phyloP scores from a whole-genome alignment of 2,113 vertebrate genomes.

The Varanus komodoensis region DNA sequence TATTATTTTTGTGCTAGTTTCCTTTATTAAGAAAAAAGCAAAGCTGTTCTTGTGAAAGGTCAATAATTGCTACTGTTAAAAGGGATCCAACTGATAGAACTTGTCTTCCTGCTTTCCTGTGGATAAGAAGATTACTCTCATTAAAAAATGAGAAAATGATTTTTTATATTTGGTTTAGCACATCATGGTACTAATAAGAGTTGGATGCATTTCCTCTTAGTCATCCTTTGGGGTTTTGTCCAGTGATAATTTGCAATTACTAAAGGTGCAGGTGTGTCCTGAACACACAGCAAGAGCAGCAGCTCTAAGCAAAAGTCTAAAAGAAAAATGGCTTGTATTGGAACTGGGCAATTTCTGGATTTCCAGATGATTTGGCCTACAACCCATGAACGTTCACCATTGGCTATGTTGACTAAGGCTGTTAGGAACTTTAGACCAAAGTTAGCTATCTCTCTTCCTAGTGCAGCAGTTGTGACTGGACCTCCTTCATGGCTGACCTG shows the following conservation, averaged over 20 bases:
- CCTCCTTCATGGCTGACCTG: too few relatives aligned
- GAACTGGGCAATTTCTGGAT: too few relatives aligned
- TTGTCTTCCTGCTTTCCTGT: not conserved
- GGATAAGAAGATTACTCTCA: slow-evolving; percentile 21
- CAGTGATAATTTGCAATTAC: not conserved
- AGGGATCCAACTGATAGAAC: not conserved
- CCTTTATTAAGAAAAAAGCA: not conserved
- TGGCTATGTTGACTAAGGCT: too few relatives aligned
- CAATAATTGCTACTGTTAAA: not conserved
- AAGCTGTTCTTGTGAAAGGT: not conserved
- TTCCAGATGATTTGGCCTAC: too few relatives aligned
- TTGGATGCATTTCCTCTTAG: not conserved
- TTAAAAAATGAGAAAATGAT: not conserved
- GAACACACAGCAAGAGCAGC: too few relatives aligned
- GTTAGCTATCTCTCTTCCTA: too few relatives aligned
- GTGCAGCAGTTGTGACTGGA: too few relatives aligned
- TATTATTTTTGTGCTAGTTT: not conserved
- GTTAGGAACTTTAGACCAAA: too few relatives aligned
- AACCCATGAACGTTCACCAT: too few relatives aligned
- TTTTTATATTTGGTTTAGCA: not conserved
- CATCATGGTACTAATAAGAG: not conserved
- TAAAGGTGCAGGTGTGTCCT: not conserved
- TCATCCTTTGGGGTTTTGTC: not conserved
- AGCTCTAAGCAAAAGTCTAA: too few relatives aligned
- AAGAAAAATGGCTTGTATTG: too few relatives aligned